phyloP scores from a whole-genome alignment of 2,797 vertebrate species.

The Helarctos malayanus region DNA sequence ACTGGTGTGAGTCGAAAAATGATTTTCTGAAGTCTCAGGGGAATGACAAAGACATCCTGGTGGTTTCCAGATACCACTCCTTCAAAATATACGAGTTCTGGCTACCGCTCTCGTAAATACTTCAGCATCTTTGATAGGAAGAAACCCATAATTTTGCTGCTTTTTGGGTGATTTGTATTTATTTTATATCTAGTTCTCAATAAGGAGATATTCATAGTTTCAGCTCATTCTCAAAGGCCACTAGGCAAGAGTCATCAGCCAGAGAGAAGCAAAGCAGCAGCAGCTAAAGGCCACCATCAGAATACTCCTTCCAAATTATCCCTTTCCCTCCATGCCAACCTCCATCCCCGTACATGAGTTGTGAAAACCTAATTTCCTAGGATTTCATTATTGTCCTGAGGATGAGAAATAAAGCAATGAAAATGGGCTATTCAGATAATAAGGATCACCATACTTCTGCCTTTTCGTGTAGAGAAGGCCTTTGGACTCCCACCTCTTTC shows the following conservation, averaged over 20 bases:
- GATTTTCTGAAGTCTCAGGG: neutral
- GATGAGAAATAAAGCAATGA: neutral
- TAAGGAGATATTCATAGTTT: neutral
- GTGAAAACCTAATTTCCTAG: neutral
- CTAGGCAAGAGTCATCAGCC: neutral
- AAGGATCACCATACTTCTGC: neutral
- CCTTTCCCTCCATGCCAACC: neutral
- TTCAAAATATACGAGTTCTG: neutral
- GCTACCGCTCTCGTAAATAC: neutral
- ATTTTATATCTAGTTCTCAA: neutral
- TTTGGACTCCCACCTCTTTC: neutral
- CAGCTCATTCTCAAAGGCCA: neutral
- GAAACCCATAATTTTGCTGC: neutral
- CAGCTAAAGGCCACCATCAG: neutral
- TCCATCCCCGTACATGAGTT: neutral
- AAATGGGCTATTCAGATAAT: neutral
- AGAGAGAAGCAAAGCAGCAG: neutral
- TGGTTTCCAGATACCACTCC: neutral
- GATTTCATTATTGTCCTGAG: neutral
- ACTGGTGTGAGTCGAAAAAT: neutral
- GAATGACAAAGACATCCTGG: neutral
- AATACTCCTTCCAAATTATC: neutral
- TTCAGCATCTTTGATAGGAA: conserved; percentile 10
- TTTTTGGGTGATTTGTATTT: neutral
- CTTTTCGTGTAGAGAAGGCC: neutral